A percentile compares a stretch with the other conserved stretches of the same genome.
Conservation (phyloP, 2,888 invertebrate genomes). For the Esperia sulphurella region DNA sequence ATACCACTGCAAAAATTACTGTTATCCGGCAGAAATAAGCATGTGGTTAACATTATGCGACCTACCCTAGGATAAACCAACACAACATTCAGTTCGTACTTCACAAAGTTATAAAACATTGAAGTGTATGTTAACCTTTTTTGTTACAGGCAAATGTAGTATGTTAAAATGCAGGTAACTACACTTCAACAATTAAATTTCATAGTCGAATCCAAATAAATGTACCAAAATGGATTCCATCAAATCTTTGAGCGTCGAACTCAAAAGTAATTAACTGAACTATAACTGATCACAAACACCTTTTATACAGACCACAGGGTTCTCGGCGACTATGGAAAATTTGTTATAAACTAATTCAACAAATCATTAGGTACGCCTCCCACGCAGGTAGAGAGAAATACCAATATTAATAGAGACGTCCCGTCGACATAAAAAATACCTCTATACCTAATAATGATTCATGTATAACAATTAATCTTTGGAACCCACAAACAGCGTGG, state of each 20-base stretch:
- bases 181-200: not conserved
- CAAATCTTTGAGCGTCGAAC: constrained; percentile 23
- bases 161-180: too few relatives aligned
- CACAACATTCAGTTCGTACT: too few relatives aligned
- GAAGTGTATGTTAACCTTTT: too few relatives aligned
- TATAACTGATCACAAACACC: constrained; percentile 10
- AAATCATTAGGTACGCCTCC: constrained; percentile 56
- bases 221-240: constrained; percentile 19
- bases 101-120: too few relatives aligned
- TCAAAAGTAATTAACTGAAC: constrained; percentile 36
- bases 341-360: constrained; percentile 39
- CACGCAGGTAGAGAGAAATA: constrained; percentile 46
- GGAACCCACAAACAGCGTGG: constrained; percentile 53
- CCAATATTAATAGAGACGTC: constrained; percentile 59
- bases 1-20: too few relatives aligned
- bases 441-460: constrained; percentile 42
- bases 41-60: too few relatives aligned
- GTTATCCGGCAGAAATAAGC: too few relatives aligned
- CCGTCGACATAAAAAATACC: constrained; percentile 43
- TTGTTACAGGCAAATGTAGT: too few relatives aligned
- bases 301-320: constrained; percentile 6
- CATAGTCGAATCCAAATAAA: constrained; percentile 9
- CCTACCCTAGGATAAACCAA: too few relatives aligned
- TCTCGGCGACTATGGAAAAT: constrained; percentile 15
- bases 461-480: constrained; percentile 65